Conservation (phyloP, 1,140 invertebrate species). For the Epicauta chinensis region DNA sequence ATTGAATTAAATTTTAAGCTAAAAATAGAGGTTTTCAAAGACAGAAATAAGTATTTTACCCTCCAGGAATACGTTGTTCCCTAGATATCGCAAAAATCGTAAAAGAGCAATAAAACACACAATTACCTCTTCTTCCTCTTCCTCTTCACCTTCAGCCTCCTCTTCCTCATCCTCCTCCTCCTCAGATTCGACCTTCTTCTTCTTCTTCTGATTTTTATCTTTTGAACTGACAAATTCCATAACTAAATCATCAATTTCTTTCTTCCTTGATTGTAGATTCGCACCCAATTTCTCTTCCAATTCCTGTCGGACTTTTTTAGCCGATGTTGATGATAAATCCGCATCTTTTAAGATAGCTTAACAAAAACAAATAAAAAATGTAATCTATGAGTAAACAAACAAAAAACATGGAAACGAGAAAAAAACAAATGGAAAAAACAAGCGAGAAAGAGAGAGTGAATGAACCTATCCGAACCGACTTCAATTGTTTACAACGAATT, state of each 20-base stretch:
- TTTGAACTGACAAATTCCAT: conserved; percentile 67
- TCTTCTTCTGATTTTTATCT: conserved; percentile 48
- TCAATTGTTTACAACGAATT: too few species aligned
- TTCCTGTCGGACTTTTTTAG: conserved; percentile 85
- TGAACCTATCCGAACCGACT: too few species aligned
- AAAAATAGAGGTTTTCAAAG: too few species aligned
- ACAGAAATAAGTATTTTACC: too few species aligned
- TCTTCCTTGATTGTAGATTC: conserved; percentile 69
- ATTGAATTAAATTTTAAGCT: too few species aligned
- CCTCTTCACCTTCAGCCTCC: conserved; percentile 45
- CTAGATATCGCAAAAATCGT: too few species aligned
- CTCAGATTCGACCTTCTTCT: conserved; percentile 49
- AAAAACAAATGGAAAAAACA: too few species aligned
- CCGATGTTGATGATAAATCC: conserved; percentile 73
- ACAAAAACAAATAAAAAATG: conserved; percentile 33
- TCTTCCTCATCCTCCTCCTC: conserved; percentile 57
- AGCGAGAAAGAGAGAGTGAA: too few species aligned
- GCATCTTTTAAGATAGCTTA: conserved; percentile 82
- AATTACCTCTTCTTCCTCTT: conserved; percentile 47
- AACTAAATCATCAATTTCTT: conserved; percentile 76
- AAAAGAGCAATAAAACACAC: too few species aligned
- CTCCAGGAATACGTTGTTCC: too few species aligned
- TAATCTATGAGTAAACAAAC: not conserved
- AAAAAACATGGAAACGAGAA: too few species aligned
- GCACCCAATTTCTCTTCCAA: conserved; percentile 74